Conservation (phyloP, 2,113 vertebrate species). For the Xenopus laevis region DNA sequence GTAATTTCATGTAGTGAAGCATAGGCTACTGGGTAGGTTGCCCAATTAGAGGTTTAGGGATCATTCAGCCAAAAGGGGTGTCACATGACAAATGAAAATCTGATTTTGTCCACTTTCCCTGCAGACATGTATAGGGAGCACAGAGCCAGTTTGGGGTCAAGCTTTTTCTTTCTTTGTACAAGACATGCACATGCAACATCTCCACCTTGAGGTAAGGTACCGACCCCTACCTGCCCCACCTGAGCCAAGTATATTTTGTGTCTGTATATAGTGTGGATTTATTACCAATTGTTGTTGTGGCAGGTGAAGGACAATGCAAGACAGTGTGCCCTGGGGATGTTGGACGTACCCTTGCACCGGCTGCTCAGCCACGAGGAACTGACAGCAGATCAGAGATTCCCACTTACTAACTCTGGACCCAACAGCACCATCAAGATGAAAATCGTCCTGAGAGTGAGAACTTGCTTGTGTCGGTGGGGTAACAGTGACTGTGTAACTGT, state of each 20-base stretch:
- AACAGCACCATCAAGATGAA: conserved; percentile 89
- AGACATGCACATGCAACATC: conserved; percentile 69
- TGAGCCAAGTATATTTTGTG: too few species aligned
- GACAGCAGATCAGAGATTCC: conserved; percentile 79
- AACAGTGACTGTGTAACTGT: too few species aligned
- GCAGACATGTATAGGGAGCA: conserved; percentile 76
- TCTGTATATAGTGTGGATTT: too few species aligned
- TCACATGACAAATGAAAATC: too few species aligned
- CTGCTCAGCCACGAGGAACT: conserved; percentile 72
- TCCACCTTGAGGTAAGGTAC: conserved; percentile 74
- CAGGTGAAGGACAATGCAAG: conserved; percentile 83
- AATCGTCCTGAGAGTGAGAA: conserved; percentile 78
- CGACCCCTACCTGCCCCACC: too few species aligned
- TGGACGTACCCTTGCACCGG: conserved; percentile 71
- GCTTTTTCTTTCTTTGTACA: conserved; percentile 90
- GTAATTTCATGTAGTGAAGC: too few species aligned
- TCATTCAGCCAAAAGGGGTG: too few species aligned
- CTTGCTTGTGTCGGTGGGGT: too few species aligned
- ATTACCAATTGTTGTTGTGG: too few species aligned
- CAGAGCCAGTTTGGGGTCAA: conserved; percentile 86
- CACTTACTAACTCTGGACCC: conserved; percentile 79
- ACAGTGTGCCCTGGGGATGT: conserved; percentile 73
- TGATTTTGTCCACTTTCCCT: not conserved
- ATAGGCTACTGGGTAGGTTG: too few species aligned
- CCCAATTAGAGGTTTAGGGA: too few species aligned